Evolutionary conservation across 2,888 invertebrate genomes (phyloP), one percentile per base, ranked within the genome.

Genomic region (Erynnis tages): DNA sequence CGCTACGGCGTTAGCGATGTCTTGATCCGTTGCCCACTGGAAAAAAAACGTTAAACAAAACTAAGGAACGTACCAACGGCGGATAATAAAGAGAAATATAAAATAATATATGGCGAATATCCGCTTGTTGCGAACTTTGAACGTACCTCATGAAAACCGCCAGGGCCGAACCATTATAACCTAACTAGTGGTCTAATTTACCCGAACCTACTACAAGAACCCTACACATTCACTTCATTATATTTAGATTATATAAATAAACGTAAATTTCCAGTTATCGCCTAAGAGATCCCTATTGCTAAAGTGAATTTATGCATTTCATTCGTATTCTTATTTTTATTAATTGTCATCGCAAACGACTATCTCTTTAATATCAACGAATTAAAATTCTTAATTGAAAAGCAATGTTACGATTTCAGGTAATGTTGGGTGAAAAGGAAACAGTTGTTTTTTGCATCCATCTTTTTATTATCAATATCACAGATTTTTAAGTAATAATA

Each of bases 1-100:
- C 46, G 93, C 93, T 56, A 98, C 92, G n/a, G 95, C 94, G 87
- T 97, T 97, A 44, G 95, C 94, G 61, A 99, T 94, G 76, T 99
- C 98, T 88, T 97, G 96, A 90, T 98, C 98, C 58, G 98, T 98
- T 48, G 98, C 98, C 98, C 98, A 99, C 98, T 97, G 86, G n/a
- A n/a, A n/a, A n/a, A n/a, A n/a, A n/a, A n/a, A n/a, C n/a, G n/a
- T n/a, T 27, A 79, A 73, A 69, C 67, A 77, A 76, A 77, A 78
- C 85, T 83, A 72, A 83, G 70, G 58, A 52, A 58, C 54, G 60
- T 54, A 55, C 58, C 49, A 47, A 37, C 63, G 65, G 65, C 62
- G 66, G 59, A 58, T 14, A 10, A 19, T 11, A 65, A 61, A 16
- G 55, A 58, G 62, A 60, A 60, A 56, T 53, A 53, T 57, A 57